phyloP scores from a whole-genome alignment of 1,140 invertebrate species.

The Helicorthomorpha holstii region DNA sequence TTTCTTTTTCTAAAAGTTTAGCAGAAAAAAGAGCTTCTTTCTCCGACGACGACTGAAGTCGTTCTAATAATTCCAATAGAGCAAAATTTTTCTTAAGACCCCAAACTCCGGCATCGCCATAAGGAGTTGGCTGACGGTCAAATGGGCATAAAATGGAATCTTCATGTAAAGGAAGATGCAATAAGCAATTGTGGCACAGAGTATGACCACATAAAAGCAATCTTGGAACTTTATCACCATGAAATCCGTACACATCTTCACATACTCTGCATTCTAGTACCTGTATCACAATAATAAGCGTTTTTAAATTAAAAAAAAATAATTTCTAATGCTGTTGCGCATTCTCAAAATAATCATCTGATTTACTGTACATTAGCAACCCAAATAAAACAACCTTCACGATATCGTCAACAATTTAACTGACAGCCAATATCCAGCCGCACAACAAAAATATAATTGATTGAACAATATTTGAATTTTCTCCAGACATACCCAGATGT shows the following conservation, averaged over 20 bases:
- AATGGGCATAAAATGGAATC: conserved; percentile 38
- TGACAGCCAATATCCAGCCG: too few relatives aligned
- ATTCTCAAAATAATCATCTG: too few relatives aligned
- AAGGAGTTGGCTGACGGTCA: conserved; percentile 39
- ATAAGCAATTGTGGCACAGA: conserved; percentile 40
- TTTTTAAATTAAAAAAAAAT: too few relatives aligned
- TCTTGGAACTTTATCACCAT: conserved; percentile 40
- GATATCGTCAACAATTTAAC: too few relatives aligned
- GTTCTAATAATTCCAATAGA: conserved; percentile 38
- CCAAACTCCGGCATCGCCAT: conserved; percentile 37
- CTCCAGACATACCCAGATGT: too few relatives aligned
- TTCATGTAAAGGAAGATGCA: conserved; percentile 30
- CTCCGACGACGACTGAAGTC: conserved; percentile 27
- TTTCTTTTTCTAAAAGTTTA: conserved; percentile 29
- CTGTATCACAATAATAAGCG: too few relatives aligned
- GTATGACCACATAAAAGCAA: conserved; percentile 43
- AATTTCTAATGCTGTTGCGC: too few relatives aligned
- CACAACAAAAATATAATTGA: too few relatives aligned
- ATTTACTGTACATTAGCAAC: too few relatives aligned
- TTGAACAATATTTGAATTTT: too few relatives aligned
- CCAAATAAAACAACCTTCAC: too few relatives aligned
- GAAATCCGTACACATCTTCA: conserved; percentile 39
- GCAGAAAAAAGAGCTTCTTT: conserved; percentile 21
- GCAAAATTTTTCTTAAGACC: conserved; percentile 47
- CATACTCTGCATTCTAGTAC: conserved; percentile 43